Percentiles rank a stretch among this genome's conserved stretches.
phyloP scores from a whole-genome alignment of 1,140 invertebrate genomes.

The Brachionus rubens region DNA sequence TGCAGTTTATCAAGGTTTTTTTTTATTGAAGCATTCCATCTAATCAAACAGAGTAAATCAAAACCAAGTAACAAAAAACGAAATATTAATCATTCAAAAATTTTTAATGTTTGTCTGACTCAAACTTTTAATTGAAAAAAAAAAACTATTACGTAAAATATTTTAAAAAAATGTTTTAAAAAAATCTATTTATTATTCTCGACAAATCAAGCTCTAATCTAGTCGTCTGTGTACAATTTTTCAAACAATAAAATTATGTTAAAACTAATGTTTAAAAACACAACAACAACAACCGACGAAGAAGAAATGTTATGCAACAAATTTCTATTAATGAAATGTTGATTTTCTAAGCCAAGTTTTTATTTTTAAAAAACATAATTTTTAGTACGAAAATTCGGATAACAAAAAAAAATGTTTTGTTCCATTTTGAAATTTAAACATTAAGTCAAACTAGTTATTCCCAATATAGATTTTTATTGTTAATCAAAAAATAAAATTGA shows the following conservation, averaged over 20 bases:
- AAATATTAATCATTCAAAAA: background rate
- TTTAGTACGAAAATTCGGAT: conserved; percentile 12
- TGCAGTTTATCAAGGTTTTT: too few relatives aligned
- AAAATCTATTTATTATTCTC: too few relatives aligned
- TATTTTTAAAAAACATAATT: conserved; percentile 31
- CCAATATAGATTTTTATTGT: too few relatives aligned
- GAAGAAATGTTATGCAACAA: conserved; percentile 34
- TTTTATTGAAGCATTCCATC: too few relatives aligned
- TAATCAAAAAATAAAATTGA: too few relatives aligned
- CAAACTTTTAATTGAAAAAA: background rate
- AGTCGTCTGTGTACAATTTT: too few relatives aligned
- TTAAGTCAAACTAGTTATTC: too few relatives aligned
- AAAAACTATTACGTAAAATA: background rate
- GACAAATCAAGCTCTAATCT: too few relatives aligned
- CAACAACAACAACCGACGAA: background rate
- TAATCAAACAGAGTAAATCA: background rate
- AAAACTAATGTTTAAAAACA: background rate
- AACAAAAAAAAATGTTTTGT: background rate
- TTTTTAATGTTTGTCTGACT: background rate
- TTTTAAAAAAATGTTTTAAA: background rate
- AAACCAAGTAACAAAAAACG: background rate
- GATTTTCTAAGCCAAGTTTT: background rate
- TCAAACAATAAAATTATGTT: background rate
- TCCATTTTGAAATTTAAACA: background rate
- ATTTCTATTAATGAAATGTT: background rate